Conservation (phyloP, 2,888 invertebrate species). For the Adineta ricciae region DNA sequence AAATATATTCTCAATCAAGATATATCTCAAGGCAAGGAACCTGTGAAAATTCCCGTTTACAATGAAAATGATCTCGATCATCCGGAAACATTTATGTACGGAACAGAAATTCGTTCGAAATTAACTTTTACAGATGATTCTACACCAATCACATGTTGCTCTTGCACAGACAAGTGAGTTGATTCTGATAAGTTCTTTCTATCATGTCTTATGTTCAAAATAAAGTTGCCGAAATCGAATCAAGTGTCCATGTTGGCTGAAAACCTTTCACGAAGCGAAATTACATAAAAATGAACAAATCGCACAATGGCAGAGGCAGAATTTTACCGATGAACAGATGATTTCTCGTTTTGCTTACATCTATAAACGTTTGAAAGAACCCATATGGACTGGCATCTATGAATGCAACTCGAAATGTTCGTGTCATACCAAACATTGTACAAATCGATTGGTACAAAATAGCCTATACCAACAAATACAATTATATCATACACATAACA, state of each 20-base stretch:
- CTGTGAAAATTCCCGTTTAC: not conserved
- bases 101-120: not conserved
- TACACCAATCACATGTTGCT: not conserved
- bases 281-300: not conserved
- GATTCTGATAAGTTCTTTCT: too few relatives aligned
- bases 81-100: not conserved
- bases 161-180: not conserved
- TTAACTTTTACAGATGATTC: not conserved
- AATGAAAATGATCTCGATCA: not conserved
- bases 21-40: not conserved
- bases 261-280: slow-evolving; percentile 67
- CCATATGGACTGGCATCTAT: slow-evolving; percentile 58
- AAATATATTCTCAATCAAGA: not conserved
- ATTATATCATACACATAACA: slow-evolving; percentile 74
- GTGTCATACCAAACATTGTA: slow-evolving; percentile 66
- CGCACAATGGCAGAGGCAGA: not conserved
- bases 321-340: not conserved
- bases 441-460: slow-evolving; percentile 87
- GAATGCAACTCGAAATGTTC: slow-evolving; percentile 74
- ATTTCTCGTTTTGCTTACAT: not conserved
- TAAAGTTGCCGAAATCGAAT: slow-evolving; percentile 65
- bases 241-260: slow-evolving; percentile 79
- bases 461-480: slow-evolving; percentile 65
- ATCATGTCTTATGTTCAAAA: not conserved
- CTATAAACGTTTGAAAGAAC: not conserved